Evolutionary conservation across 2,797 vertebrate genomes (phyloP), one percentile per base, ranked within the genome.

Genomic region (Sebastes trivittatus): DNA sequence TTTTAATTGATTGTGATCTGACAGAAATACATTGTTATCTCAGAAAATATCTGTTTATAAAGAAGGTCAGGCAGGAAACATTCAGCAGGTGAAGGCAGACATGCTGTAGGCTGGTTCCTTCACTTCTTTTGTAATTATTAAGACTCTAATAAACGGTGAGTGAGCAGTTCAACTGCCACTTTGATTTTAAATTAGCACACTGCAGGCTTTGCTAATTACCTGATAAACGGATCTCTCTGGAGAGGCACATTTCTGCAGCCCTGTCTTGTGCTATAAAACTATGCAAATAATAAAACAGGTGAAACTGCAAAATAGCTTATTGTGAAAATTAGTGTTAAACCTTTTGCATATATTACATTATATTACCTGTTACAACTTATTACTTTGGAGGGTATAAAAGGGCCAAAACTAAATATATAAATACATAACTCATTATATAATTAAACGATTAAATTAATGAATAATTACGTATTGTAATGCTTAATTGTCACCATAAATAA

Each of bases 201-300:
- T 20, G 66, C 58, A 69, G 67, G 18, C 76, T 75, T 61, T 54
- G 62, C 79, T 89, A 86, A 88, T 88, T 81, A 83, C 23, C 73
- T 81, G 75, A 87, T 84, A 81, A 82, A 77, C 30, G 13, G 29
- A 55, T 34, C 63, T 78, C 61, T 58, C 56, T 46, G 72, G 27
- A 72, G 77, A 20, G 36, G 58, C 16, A 49, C 61, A 67, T 75
- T 72, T 62, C 27, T n/a, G 16, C 38, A 8, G 30, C 52, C 38
- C 52, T 11, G 23, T 16, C 38, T 87, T 18, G 7, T 11, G 55
- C 18, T 22, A 54, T 25, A 30, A 52, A 60, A 71, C 5, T 38
- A 8, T 25, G 42, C 46, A 71, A 71, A 49, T 72, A 66, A 30
- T 72, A 62, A 29, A 16, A 67, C 34, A 71, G 22, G 65, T 77